Evolutionary conservation across 2,888 invertebrate species (phyloP).

Genomic region (Callyntrura guangdongensis): DNA sequence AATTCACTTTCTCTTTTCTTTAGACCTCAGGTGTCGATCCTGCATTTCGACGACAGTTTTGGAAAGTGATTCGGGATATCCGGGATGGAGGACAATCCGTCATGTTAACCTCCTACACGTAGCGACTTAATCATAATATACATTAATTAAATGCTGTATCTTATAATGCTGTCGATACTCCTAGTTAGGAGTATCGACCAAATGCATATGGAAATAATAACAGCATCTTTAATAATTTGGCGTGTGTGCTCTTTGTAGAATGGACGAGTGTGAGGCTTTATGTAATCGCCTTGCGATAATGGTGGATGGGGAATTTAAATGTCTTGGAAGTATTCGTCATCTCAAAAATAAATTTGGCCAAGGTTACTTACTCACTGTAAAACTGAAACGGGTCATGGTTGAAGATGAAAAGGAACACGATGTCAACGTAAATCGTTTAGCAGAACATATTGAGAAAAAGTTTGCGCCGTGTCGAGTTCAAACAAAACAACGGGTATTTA

Average conservation of each 20-base stretch:
- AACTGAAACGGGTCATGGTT: too few species aligned
- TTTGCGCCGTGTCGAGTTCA: too few species aligned
- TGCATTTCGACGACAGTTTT: slow-evolving; percentile 89
- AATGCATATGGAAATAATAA: too few species aligned
- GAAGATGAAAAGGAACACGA: too few species aligned
- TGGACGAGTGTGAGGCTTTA: slow-evolving; percentile 95
- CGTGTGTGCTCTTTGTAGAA: slow-evolving; percentile 87
- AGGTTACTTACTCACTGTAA: too few species aligned
- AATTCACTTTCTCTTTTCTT: neutral
- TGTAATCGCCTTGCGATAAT: slow-evolving; percentile 92
- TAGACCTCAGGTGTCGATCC: slow-evolving; percentile 87
- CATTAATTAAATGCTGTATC: too few species aligned
- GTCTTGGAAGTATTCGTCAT: slow-evolving; percentile 90
- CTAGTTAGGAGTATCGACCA: too few species aligned
- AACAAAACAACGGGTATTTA: too few species aligned
- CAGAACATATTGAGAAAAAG: too few species aligned
- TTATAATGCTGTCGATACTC: too few species aligned
- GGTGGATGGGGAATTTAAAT: slow-evolving; percentile 90
- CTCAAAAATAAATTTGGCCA: slow-evolving; percentile 89
- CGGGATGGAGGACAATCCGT: slow-evolving; percentile 88
- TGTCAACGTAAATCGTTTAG: too few species aligned
- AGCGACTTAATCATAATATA: neutral
- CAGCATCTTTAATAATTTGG: neutral
- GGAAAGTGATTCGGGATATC: slow-evolving; percentile 88
- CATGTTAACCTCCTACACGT: slow-evolving; percentile 88